phyloP scores from a whole-genome alignment of 2,113 vertebrate genomes.

The Poeciliopsis occidentalis region DNA sequence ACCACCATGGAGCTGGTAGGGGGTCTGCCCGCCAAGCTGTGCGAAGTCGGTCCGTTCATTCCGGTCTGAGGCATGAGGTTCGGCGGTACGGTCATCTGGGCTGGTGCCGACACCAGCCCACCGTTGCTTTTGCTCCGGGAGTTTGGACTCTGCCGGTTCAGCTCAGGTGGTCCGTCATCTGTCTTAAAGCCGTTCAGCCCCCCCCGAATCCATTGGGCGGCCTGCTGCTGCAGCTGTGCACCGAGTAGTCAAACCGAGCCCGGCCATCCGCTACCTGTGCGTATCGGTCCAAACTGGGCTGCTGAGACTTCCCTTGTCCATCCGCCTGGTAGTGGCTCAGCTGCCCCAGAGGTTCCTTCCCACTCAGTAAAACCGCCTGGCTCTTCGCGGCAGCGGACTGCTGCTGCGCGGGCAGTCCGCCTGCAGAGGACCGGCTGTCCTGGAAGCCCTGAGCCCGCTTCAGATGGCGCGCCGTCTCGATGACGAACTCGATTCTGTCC shows the following conservation, averaged over 20 bases:
- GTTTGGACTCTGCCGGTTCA: slow-evolving; percentile 90
- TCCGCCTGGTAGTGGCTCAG: slow-evolving; percentile 69
- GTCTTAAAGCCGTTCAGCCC: slow-evolving; percentile 87
- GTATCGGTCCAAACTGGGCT: slow-evolving; percentile 86
- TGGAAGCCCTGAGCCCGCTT: slow-evolving; percentile 90
- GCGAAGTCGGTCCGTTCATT: slow-evolving; percentile 84
- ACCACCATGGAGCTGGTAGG: slow-evolving; percentile 67
- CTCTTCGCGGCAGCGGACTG: slow-evolving; percentile 77
- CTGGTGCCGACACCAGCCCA: slow-evolving; percentile 81
- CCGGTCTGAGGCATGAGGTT: slow-evolving; percentile 88
- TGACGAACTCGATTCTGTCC: slow-evolving; percentile 91
- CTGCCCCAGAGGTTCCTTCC: slow-evolving; percentile 72
- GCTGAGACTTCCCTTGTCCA: slow-evolving; percentile 72
- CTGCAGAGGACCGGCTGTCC: slow-evolving; percentile 79
- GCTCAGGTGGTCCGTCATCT: slow-evolving; percentile 87
- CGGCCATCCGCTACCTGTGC: slow-evolving; percentile 74
- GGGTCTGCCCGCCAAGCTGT: slow-evolving; percentile 67
- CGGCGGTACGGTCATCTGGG: slow-evolving; percentile 84
- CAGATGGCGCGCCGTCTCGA: slow-evolving; percentile 90
- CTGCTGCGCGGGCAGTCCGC: slow-evolving; percentile 67
- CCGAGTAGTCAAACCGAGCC: slow-evolving; percentile 83
- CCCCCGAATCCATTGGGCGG: slow-evolving; percentile 80
- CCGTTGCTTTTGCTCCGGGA: slow-evolving; percentile 82
- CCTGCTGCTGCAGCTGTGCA: slow-evolving; percentile 74
- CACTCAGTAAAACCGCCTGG: slow-evolving; percentile 73